phyloP scores from a whole-genome alignment of 2,113 vertebrate genomes.

The Calcarius ornatus region DNA sequence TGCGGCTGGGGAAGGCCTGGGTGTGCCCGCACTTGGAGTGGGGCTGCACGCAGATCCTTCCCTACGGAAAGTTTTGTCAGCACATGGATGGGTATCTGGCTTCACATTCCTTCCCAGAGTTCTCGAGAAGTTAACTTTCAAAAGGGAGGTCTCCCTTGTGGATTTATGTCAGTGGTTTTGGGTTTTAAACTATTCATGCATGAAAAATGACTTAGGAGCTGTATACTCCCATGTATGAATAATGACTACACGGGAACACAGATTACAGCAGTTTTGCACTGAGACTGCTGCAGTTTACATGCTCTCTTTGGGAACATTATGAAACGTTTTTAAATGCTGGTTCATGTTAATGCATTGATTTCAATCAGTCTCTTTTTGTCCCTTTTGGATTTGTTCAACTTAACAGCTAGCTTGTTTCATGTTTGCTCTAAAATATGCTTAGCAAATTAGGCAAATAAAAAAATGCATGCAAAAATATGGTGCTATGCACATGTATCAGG shows the following conservation, averaged over 20 bases:
- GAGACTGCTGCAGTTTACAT: neutral
- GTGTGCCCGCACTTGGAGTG: rapidly evolving
- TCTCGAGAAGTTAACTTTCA: neutral
- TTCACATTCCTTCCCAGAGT: neutral
- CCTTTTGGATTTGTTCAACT: constrained; percentile 13
- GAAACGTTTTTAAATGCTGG: constrained; percentile 48
- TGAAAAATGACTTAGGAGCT: constrained; percentile 43
- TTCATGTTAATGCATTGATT: constrained; percentile 4
- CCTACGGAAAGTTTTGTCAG: neutral
- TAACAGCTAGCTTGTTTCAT: neutral
- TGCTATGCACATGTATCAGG: neutral
- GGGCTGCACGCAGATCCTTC: neutral
- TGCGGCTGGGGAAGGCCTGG: neutral
- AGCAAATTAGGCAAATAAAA: constrained; percentile 31
- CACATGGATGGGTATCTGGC: neutral
- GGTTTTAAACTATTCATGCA: constrained; percentile 30
- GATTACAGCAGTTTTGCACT: constrained; percentile 3
- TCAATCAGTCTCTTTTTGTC: neutral
- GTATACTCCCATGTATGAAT: neutral
- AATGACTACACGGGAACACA: neutral
- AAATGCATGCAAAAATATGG: neutral
- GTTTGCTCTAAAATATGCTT: constrained; percentile 19
- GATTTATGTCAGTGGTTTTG: constrained; percentile 5
- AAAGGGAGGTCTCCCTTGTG: neutral
- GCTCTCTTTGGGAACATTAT: constrained; percentile 33